Evolutionary conservation across 37 sponge, comb jelly and placozoan species (phyloP), one percentile per base, ranked within the genome.

Genomic region (Haliclona indistincta): DNA sequence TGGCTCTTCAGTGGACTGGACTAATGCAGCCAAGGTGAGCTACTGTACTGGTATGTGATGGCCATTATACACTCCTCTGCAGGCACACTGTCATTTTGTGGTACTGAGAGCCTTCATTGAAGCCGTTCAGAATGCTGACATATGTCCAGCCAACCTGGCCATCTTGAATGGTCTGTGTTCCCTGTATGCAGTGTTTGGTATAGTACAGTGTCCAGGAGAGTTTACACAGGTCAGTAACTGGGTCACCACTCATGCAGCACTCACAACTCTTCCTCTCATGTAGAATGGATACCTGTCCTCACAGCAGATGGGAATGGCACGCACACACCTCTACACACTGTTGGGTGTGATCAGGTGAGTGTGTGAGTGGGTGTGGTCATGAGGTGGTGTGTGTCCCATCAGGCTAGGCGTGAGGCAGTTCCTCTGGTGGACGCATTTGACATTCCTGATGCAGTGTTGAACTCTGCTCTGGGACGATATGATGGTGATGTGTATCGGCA

Each of bases 351-450:
- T n/a, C n/a, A n/a, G n/a, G n/a, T n/a, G n/a, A n/a, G n/a, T n/a
- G n/a, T n/a, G n/a, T n/a, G n/a, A n/a, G n/a, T n/a, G n/a, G n/a
- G n/a, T n/a, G n/a, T n/a, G n/a, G n/a, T n/a, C n/a, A n/a, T n/a
- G n/a, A n/a, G n/a, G n/a, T n/a, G n/a, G n/a, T n/a, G n/a, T n/a
- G n/a, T n/a, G n/a, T n/a, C n/a, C n/a, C n/a, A n/a, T n/a, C n/a
- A n/a, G n/a, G n/a, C n/a, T 56, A 85, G 94, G 58, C 68, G 58
- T 34, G 91, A 93, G 23, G 97, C 97, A 10, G 94, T 96, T 7
- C 84, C 88, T 17, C 68, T 96, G 15, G 97, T 96, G 29, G 97
- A 96, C 76, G 97, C 97, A 30, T 96, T 96, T 73, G 88, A 93
- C 77, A 45, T 82, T 54, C 86, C 83, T 38, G 97, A 96, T 39